Conservation (phyloP, 2,113 vertebrate genomes). For the Anhinga rufa region DNA sequence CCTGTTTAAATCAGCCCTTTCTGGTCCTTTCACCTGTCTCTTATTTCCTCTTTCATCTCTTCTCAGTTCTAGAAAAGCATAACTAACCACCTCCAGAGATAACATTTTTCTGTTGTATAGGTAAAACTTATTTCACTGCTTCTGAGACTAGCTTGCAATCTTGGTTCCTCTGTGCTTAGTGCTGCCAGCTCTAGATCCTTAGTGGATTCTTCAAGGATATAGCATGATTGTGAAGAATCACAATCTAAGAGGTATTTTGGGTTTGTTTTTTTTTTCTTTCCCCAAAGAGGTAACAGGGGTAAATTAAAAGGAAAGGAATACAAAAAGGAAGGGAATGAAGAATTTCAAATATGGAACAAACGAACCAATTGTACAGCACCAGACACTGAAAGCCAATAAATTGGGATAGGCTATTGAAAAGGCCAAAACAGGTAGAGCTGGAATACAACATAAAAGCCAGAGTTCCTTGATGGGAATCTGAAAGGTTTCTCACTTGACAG, state of each 20-base stretch:
- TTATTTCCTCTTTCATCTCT: neutral
- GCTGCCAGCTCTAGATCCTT: neutral
- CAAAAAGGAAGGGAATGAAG: neutral
- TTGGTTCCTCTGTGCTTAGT: neutral
- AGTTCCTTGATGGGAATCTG: neutral
- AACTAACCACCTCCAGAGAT: neutral
- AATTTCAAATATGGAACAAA: neutral
- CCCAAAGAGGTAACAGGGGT: neutral
- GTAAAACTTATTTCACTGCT: neutral
- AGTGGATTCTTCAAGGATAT: neutral
- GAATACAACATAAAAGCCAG: neutral
- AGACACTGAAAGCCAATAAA: neutral
- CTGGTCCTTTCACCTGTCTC: neutral
- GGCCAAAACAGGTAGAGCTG: neutral
- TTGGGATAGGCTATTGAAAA: neutral
- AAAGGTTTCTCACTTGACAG: neutral
- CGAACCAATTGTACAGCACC: neutral
- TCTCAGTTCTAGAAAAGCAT: neutral
- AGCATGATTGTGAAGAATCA: neutral
- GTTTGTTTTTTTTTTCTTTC: neutral
- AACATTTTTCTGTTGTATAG: neutral
- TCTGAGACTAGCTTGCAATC: neutral
- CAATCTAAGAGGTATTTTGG: neutral
- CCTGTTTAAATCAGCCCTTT: neutral
- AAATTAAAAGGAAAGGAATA: neutral